Base-by-base conservation (phyloP, 2,113 vertebrate genomes). In the Tetrax tetrax region DNA sequence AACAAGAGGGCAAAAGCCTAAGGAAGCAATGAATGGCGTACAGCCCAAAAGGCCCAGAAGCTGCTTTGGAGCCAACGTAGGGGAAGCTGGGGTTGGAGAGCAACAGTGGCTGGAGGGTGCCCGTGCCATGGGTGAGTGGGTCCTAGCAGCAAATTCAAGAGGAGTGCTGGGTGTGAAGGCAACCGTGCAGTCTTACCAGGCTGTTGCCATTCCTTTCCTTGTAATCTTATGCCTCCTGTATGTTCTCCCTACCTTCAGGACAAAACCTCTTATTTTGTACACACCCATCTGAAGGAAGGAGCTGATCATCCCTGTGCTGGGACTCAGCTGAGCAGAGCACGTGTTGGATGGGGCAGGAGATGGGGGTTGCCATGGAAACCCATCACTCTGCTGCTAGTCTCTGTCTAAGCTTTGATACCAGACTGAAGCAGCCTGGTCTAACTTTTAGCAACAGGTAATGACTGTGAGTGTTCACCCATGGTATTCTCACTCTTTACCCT, bases 31-130 rank as follows among this genome's bases (percentile, higher is more conserved):
- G 1, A 27, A 60, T 33, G 9, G 47, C 3, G 23, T 10, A 12
- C 0, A 63, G 22, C 13, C 31, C 12, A 21, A 87, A 77, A 56
- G 4, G 11, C 10, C 28, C 45, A 56, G 37, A 14, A 81, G 59
- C 19, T 54, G 7, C 28, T 64, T 70, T 38, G 59, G 8, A 74
- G 27, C 17, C 31, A 47, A 4, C 0, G 2, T 0, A 21, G 12
- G 20, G 4, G 59, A 57, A 77, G 22, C 0, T 0, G 3, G 10
- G 6, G 12, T 0, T 8, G 17, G 47, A 70, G 24, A 59, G 59
- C 20, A 1, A 43, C 38, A 48, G 23, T 14, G 29, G 37, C n/a
- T 28, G 31, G 27, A 81, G 12, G 43, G 10, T 51, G 13, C 8
- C 14, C 0, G 1, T 50, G 15, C 25, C n/a, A 28, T 2, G 29